Conservation (phyloP, 2,888 invertebrate species). For the Laothoe populi region DNA sequence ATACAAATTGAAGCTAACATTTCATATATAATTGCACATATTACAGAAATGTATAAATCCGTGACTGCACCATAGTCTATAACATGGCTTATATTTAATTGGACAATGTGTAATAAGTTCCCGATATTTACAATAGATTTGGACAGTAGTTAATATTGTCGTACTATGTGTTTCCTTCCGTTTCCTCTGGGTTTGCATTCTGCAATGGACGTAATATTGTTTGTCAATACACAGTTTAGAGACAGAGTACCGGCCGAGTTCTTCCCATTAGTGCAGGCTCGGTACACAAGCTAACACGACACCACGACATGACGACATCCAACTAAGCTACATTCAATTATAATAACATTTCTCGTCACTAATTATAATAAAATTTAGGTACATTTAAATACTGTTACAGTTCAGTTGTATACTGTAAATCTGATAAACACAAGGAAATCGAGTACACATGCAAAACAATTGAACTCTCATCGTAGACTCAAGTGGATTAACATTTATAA, state of each 20-base stretch:
- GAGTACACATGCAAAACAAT: constrained; percentile 67
- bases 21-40: constrained; percentile 15
- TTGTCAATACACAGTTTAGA: constrained; percentile 59
- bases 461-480: constrained; percentile 33
- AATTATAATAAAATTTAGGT: constrained; percentile 45
- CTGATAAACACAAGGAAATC: constrained; percentile 48
- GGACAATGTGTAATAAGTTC: constrained; percentile 13
- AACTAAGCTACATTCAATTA: constrained; percentile 67
- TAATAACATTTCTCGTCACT: constrained; percentile 46
- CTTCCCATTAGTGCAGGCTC: constrained; percentile 28
- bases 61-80: constrained; percentile 7
- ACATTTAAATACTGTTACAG: constrained; percentile 47
- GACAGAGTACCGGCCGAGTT: constrained; percentile 39
- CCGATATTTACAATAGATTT: constrained; percentile 44
- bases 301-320: constrained; percentile 70
- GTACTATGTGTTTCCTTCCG: constrained; percentile 77
- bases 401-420: constrained; percentile 38
- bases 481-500: constrained; percentile 29
- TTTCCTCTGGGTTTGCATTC: constrained; percentile 77
- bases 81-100: constrained; percentile 15
- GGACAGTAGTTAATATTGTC: constrained; percentile 65
- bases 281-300: constrained; percentile 58
- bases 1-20: constrained; percentile 20
- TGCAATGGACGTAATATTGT: constrained; percentile 79
- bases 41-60: constrained; percentile 5